Evolutionary conservation across 2,888 invertebrate genomes (phyloP).

Genomic region (Drosophila meridiana): DNA sequence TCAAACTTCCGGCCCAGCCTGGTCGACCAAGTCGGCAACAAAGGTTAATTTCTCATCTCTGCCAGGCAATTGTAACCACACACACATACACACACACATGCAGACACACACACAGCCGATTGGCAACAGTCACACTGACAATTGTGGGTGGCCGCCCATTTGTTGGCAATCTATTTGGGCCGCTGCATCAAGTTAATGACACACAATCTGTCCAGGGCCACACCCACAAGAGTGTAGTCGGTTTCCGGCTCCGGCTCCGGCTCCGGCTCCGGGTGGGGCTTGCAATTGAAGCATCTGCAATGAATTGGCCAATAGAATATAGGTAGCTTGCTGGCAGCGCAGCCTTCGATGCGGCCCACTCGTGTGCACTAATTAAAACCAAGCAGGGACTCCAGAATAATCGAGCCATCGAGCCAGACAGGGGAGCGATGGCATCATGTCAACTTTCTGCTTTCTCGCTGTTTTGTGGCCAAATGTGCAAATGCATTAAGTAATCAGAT

Average conservation of each 20-base stretch:
- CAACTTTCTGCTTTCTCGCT: constrained; percentile 51
- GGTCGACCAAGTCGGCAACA: constrained; percentile 51
- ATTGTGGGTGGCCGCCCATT: constrained; percentile 40
- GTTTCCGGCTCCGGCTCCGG: constrained; percentile 42
- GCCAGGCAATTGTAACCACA: constrained; percentile 41
- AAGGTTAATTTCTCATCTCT: constrained; percentile 53
- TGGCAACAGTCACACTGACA: constrained; percentile 37
- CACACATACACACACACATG: neutral
- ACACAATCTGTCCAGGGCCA: constrained; percentile 64
- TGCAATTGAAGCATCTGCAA: constrained; percentile 72
- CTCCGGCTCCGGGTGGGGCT: constrained; percentile 9
- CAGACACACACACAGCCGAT: neutral
- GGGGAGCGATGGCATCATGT: constrained; percentile 49
- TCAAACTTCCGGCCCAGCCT: constrained; percentile 44
- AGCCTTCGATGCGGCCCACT: constrained; percentile 39
- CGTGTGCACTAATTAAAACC: constrained; percentile 83
- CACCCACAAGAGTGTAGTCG: constrained; percentile 27
- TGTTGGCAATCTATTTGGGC: constrained; percentile 40
- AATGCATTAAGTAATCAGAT: constrained; percentile 75
- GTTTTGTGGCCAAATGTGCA: constrained; percentile 56
- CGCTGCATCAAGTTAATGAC: constrained; percentile 71
- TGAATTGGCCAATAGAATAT: constrained; percentile 81
- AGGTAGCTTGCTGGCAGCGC: constrained; percentile 35
- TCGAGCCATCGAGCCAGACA: constrained; percentile 60
- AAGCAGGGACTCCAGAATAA: constrained; percentile 58